Conservation (phyloP, 1,140 invertebrate genomes). For the Drosophila repletoides region DNA sequence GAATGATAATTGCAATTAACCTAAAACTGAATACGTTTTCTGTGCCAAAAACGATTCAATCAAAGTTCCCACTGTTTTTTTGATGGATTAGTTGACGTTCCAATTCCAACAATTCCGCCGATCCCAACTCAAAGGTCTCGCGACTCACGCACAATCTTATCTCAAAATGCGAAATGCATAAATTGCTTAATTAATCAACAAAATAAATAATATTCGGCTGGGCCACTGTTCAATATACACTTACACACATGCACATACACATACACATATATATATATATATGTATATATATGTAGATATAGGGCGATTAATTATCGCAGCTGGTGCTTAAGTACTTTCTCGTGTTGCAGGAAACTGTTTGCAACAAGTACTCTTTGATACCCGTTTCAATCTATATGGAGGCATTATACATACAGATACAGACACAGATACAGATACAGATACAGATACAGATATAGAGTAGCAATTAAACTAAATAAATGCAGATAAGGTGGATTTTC, state of each 20-base stretch:
- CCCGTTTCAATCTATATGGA: conserved; percentile 8
- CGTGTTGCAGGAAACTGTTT: conserved; percentile 20
- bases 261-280: background rate
- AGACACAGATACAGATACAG: no score
- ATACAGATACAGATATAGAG: no score
- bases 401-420: background rate
- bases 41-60: no score
- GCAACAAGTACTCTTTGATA: background rate
- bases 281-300: background rate
- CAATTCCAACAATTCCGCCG: background rate
- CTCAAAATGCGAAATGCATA: conserved; percentile 18
- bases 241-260: no score
- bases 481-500: no score
- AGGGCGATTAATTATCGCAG: conserved; percentile 14
- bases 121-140: background rate
- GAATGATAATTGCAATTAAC: no score
- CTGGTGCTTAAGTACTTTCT: conserved; percentile 12
- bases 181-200: conserved; percentile 36
- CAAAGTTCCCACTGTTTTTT: no score
- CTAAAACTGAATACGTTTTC: no score
- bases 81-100: background rate
- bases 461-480: no score
- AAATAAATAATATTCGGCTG: background rate
- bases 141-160: conserved; percentile 21
- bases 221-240: background rate